Conservation (phyloP, 2,888 invertebrate species). For the Alentia gelatinosa region DNA sequence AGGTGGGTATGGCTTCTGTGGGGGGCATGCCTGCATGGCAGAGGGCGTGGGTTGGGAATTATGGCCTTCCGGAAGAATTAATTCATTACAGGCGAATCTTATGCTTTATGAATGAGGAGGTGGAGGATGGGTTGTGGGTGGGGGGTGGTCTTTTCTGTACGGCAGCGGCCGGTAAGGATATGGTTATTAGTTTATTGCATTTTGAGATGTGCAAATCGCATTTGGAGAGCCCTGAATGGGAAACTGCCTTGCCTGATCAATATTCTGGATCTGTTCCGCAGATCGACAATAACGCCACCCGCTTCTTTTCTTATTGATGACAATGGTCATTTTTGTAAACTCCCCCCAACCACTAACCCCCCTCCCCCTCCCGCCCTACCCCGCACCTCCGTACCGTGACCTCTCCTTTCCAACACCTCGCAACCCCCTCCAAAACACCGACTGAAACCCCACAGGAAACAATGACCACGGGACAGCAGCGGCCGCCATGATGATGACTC, state of each 20-base stretch:
- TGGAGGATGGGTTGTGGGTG: no score
- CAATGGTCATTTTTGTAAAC: background rate
- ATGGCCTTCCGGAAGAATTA: background rate
- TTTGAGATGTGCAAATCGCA: background rate
- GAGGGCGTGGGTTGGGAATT: background rate
- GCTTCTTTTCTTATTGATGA: background rate
- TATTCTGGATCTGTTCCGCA: background rate
- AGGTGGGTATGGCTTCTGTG: no score
- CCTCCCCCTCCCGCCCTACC: background rate
- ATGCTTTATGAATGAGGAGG: background rate
- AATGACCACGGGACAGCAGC: background rate
- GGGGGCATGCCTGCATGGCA: no score
- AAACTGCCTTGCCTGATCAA: background rate
- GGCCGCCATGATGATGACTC: conserved; percentile 11
- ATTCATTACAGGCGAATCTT: background rate
- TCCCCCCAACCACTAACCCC: background rate
- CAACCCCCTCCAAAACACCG: background rate
- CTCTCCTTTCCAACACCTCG: background rate
- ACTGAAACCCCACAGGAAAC: background rate
- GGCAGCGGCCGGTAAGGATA: background rate
- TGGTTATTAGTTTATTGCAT: conserved; percentile 7
- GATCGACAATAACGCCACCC: background rate
- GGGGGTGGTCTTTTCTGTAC: background rate
- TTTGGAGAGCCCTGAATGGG: background rate
- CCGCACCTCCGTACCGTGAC: background rate